Evolutionary conservation across 2,888 invertebrate species (phyloP), one percentile per base, ranked within the genome.

Genomic region (Folsomia candida): DNA sequence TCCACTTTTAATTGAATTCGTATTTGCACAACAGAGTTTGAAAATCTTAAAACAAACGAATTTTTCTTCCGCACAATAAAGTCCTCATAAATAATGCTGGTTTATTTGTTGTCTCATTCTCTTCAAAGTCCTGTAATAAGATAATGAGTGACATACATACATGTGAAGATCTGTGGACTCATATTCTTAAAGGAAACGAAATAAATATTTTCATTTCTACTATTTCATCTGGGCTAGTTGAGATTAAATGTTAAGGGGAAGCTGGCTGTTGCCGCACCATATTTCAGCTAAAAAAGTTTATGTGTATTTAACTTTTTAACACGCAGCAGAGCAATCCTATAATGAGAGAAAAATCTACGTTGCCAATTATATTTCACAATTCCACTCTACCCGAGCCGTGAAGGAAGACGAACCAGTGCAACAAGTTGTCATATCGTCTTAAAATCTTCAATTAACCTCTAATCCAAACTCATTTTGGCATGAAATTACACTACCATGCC

Each of bases 401-500:
- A n/a, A 14, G 54, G 22, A 54, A 54, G n/a, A n/a, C n/a, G n/a
- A n/a, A n/a, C n/a, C n/a, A n/a, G n/a, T 20, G 54, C 54, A 54
- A 54, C 54, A 54, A 54, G 54, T 54, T 54, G 18, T 54, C 20
- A 54, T 54, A 54, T 54, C 54, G 6, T n/a, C n/a, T 54, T 54
- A 54, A 54, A 54, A 54, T 54, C 54, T 54, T 22, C 54, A 54
- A 54, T 54, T 54, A 54, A 54, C 18, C 54, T 54, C 22, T 54
- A 54, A 54, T 54, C n/a, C 54, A 18, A 20, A 54, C 18, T 18
- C 54, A 54, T 18, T 54, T 54, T 54, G 54, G 54, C 54, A 54
- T 54, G 54, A 54, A 54, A 54, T 54, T 54, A 22, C 54, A 22
- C 54, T 20, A 6, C 54, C 54, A 54, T 47, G 47, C 4, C 22